Percentiles rank a stretch among this genome's conserved stretches.
Conservation (phyloP, 2,113 vertebrate genomes). For the Eurystomus gularis region DNA sequence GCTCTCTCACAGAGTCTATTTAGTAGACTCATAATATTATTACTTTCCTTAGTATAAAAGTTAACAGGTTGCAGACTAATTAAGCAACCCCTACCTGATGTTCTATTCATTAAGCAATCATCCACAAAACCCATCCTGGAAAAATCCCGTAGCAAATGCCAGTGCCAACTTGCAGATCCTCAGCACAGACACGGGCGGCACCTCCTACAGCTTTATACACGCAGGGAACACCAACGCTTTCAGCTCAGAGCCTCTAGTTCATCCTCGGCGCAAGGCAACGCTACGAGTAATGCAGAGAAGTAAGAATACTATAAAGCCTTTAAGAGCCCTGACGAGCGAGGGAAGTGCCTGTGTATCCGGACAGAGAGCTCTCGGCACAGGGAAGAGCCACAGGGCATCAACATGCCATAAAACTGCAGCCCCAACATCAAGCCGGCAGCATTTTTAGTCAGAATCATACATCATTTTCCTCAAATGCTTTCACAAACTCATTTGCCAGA, state of each 20-base stretch:
- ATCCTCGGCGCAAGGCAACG: rapidly evolving
- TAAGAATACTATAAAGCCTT: background rate
- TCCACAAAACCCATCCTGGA: background rate
- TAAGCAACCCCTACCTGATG: background rate
- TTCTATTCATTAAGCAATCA: background rate
- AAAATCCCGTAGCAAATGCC: background rate
- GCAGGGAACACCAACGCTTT: background rate
- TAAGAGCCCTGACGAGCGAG: background rate
- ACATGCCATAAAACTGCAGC: background rate
- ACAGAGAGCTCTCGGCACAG: background rate
- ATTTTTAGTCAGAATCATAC: background rate
- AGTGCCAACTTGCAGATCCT: background rate
- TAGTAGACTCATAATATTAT: background rate
- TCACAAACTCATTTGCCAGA: background rate
- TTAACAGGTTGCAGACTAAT: background rate
- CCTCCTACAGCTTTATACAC: background rate
- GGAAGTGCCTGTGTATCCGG: background rate
- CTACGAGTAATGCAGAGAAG: rapidly evolving
- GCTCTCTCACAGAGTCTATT: background rate
- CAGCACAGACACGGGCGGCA: rapidly evolving
- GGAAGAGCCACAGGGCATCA: background rate
- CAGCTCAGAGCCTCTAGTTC: background rate
- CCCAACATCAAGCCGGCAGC: background rate
- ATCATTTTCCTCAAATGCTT: background rate
- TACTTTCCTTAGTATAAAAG: background rate